phyloP scores from a whole-genome alignment of 1,140 invertebrate species.

The Matsumurasca onukii region DNA sequence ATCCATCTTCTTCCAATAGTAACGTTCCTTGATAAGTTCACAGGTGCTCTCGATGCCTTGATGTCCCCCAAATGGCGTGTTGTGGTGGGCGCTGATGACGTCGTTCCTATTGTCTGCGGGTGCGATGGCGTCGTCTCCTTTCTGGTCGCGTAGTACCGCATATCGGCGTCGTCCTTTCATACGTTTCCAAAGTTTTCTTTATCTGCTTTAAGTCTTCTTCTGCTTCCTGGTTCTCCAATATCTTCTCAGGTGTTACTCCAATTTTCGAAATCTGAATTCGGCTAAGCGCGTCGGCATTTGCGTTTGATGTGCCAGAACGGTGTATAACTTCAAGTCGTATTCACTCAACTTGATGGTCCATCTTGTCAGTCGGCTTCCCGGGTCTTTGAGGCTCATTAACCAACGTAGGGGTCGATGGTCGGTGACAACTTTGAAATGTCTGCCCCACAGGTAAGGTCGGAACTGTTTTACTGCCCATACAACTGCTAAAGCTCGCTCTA shows the following conservation, averaged over 20 bases:
- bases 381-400: constrained; percentile 49
- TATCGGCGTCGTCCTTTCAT: neutral
- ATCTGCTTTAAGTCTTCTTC: neutral
- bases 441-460: constrained; percentile 51
- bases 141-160: neutral
- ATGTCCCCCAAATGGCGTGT: neutral
- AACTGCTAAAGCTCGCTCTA: constrained; percentile 49
- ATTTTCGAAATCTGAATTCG: constrained; percentile 33
- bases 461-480: constrained; percentile 52
- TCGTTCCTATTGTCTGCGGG: neutral
- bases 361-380: constrained; percentile 2
- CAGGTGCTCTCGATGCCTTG: neutral
- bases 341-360: constrained; percentile 8
- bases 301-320: constrained; percentile 41
- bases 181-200: neutral
- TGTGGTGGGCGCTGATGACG: neutral
- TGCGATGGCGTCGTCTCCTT: neutral
- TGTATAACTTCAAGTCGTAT: constrained; percentile 8
- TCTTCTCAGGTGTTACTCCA: neutral
- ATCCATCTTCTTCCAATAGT: constrained; percentile 1
- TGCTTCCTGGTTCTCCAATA: neutral
- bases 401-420: constrained; percentile 54
- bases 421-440: constrained; percentile 52
- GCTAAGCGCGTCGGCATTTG: constrained; percentile 45
- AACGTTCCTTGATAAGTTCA: neutral